Evolutionary conservation across 1,140 invertebrate species (phyloP), one percentile per base, ranked within the genome.

Genomic region (Cataglyphis hispanica): DNA sequence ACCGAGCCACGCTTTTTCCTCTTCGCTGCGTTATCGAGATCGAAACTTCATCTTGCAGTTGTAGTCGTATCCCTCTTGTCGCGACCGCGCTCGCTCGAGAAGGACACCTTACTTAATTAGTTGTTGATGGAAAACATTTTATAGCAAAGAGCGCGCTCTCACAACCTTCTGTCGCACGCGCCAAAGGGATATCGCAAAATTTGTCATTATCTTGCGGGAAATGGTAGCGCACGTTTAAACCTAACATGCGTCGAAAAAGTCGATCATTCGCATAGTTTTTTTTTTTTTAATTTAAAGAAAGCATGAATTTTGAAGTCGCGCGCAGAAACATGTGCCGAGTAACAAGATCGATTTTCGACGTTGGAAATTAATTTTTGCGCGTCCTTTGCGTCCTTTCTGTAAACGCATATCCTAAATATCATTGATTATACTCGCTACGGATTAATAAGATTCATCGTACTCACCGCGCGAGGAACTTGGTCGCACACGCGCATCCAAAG

Each of bases 81-180:
- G n/a, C 22, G 2, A 10, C 22, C 25, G 31, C n/a, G 37, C 34
- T 43, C 40, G 22, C 25, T 13, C 58, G 2, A 16, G n/a, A 16
- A 61, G 53, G 72, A 67, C 25, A 16, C 16, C 16, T 50, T 63
- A 69, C 19, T 70, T 40, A 53, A 37, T 22, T 22, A 64, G 16
- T 69, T 34, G 58, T 19, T 77, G 75, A 77, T 77, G 75, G 75
- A 77, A 77, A 77, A 40, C 50, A 64, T 76, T 84, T 78, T 77
- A 50, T 27, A 84, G 64, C 60, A 7, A 43, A 2, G 13, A 1
- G 27, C 27, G 27, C 58, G 5, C 46, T 34, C 43, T 67, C 75
- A 60, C n/a, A n/a, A n/a, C n/a, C n/a, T n/a, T 77, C 75, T 11
- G 60, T 27, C 40, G 58, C 75, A 64, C 25, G 4, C 16, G 40